Evolutionary conservation across 2,113 vertebrate species (phyloP).

Genomic region (Alouatta palliata): DNA sequence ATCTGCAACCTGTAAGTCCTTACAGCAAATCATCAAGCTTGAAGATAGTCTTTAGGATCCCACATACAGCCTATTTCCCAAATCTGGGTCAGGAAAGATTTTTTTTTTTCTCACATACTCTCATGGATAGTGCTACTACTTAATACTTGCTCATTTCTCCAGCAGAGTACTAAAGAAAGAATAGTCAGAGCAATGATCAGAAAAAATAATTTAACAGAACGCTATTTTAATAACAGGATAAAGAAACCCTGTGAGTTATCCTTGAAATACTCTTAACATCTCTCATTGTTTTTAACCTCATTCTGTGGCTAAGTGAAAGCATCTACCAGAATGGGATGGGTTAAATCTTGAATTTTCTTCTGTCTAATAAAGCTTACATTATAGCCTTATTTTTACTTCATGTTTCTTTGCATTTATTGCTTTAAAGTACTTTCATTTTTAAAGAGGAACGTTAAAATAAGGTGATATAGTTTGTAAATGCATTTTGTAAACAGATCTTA

Average conservation of each 20-base stretch:
- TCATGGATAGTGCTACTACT: neutral
- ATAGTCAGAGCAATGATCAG: neutral
- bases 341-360: neutral
- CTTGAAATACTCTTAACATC: neutral
- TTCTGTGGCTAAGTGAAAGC: neutral
- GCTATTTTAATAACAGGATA: neutral
- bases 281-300: neutral
- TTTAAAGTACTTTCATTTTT: neutral
- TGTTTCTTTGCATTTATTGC: neutral
- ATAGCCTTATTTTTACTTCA: neutral
- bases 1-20: neutral
- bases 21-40: neutral
- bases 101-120: neutral
- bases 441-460: neutral
- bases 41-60: neutral
- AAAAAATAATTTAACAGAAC: neutral
- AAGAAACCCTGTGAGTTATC: neutral
- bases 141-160: neutral
- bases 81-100: neutral
- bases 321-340: neutral
- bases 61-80: fast-evolving
- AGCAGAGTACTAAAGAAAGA: neutral
- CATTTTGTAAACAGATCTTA: neutral
- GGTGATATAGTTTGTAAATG: neutral
- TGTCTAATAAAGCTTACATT: neutral